Evolutionary conservation across 2,113 vertebrate genomes (phyloP).

Genomic region (Tretioscincus oriximinensis): DNA sequence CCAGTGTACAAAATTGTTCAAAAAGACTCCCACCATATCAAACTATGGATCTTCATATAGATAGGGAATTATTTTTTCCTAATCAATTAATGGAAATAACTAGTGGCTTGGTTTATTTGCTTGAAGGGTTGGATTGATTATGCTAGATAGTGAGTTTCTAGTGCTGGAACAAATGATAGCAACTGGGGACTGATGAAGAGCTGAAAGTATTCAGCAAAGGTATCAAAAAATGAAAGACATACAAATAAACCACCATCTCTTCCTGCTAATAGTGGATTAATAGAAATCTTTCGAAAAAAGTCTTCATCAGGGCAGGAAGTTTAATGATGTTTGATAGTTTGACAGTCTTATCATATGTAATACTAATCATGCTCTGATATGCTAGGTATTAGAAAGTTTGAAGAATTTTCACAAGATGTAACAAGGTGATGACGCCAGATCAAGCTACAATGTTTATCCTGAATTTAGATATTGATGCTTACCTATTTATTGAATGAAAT

Average conservation of each 20-base stretch:
- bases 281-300: not conserved
- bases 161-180: not conserved
- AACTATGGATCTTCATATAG: no score
- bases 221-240: not conserved
- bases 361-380: not conserved
- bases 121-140: not conserved
- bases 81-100: no score
- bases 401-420: not conserved
- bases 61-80: no score
- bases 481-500: no score
- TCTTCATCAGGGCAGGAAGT: not conserved
- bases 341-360: not conserved
- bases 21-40: no score
- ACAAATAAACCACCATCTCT: not conserved
- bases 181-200: not conserved
- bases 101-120: not conserved
- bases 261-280: not conserved
- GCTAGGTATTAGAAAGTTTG: not conserved
- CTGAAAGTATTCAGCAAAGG: not conserved
- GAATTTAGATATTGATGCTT: no score
- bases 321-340: not conserved
- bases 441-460: no score
- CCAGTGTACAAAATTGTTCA: no score
- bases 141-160: not conserved
- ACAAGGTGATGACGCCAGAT: no score